Evolutionary conservation across 2,797 vertebrate species (phyloP).

Genomic region (Chlorospingus flavigularis): DNA sequence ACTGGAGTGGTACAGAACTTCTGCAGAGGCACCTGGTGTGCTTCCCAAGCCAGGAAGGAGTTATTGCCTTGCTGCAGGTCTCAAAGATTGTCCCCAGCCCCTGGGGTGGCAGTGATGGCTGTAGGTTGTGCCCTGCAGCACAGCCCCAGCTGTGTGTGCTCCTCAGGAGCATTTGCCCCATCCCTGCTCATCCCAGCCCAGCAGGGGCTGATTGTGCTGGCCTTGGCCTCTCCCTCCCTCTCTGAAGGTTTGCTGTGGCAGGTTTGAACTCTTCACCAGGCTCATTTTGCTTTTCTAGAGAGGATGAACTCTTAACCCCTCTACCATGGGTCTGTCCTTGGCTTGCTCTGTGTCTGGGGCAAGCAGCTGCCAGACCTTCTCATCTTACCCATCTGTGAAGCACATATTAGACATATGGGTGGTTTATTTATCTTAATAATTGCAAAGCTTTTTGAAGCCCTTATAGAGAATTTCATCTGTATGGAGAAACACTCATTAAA

Average conservation of each 20-base stretch:
- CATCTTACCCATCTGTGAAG: background rate
- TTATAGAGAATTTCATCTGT: background rate
- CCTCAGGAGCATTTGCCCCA: rapidly evolving
- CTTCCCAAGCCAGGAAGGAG: background rate
- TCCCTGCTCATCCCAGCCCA: background rate
- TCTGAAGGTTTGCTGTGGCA: background rate
- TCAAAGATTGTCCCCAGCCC: background rate
- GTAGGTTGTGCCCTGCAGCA: rapidly evolving
- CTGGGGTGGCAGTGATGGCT: background rate
- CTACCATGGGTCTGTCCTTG: background rate
- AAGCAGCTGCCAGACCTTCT: background rate
- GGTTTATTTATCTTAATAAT: background rate
- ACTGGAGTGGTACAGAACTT: background rate
- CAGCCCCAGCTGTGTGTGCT: rapidly evolving
- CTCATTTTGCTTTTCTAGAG: background rate
- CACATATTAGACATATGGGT: background rate
- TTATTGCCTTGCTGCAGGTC: rapidly evolving
- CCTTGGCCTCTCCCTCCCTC: background rate
- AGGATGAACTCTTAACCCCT: background rate
- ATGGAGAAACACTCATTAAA: background rate
- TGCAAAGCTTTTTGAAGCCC: background rate
- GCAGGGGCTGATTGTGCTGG: background rate
- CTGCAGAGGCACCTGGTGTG: background rate
- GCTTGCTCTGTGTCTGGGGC: background rate
- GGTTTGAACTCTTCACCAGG: background rate